Conservation (phyloP, 2,797 vertebrate species). For the Enteromius viviparus region DNA sequence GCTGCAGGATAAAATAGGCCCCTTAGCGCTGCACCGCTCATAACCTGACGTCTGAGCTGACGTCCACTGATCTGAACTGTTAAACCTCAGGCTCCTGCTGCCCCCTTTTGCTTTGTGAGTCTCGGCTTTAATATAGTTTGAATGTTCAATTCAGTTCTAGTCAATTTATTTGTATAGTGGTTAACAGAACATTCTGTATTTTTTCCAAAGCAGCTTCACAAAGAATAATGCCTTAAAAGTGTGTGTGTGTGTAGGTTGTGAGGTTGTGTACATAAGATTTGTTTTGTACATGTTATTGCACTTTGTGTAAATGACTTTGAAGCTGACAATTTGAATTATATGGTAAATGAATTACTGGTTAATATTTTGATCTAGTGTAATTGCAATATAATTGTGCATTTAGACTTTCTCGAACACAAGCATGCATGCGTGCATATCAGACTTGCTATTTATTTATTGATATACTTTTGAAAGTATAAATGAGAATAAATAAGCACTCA, state of each 20-base stretch:
- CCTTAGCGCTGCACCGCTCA: constrained; percentile 15
- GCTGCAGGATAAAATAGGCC: constrained; percentile 44
- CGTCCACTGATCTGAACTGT: constrained; percentile 29
- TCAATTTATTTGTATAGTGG: neutral
- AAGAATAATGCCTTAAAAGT: neutral
- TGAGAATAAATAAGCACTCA: neutral
- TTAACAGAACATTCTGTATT: neutral
- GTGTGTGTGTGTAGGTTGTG: too few relatives aligned
- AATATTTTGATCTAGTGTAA: neutral
- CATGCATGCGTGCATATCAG: neutral
- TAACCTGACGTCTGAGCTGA: constrained; percentile 5
- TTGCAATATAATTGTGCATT: neutral
- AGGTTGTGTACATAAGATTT: too few relatives aligned
- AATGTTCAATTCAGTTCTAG: constrained; percentile 5
- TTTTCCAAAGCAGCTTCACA: neutral
- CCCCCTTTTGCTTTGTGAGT: constrained; percentile 18
- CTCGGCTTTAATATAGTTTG: constrained; percentile 22
- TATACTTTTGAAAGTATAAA: neutral
- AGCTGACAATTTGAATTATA: neutral
- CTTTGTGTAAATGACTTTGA: neutral
- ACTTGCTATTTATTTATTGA: neutral
- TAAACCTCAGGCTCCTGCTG: neutral
- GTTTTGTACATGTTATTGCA: neutral
- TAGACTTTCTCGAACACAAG: neutral
- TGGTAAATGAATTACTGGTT: neutral